Conservation (phyloP, 2,888 invertebrate species). For the Incurvaria masculella region DNA sequence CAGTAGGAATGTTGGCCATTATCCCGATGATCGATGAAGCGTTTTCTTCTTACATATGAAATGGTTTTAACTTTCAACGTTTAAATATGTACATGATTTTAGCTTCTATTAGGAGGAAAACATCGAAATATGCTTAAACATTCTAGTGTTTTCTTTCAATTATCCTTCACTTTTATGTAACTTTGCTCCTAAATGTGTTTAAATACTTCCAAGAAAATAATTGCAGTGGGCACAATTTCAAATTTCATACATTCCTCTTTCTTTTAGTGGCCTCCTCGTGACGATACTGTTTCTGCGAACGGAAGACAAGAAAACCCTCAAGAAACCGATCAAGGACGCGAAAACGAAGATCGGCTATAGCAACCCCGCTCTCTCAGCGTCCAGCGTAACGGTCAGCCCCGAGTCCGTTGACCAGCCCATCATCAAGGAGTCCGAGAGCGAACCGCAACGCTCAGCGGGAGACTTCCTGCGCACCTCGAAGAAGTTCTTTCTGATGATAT, state of each 20-base stretch:
- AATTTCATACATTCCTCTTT: conserved; percentile 6
- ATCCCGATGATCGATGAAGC: no score
- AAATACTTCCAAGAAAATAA: neutral
- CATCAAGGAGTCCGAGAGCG: conserved; percentile 41
- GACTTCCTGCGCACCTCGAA: conserved; percentile 39
- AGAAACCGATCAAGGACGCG: conserved; percentile 23
- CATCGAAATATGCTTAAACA: no score
- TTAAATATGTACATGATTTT: no score
- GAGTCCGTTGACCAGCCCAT: conserved; percentile 37
- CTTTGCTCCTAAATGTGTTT: no score
- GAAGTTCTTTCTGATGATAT: conserved; percentile 48
- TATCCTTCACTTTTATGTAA: no score
- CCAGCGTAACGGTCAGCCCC: conserved; percentile 36
- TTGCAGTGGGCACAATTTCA: conserved; percentile 6
- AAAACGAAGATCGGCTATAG: conserved; percentile 48
- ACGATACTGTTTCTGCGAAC: conserved; percentile 68
- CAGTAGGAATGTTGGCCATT: no score
- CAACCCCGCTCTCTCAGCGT: conserved; percentile 37
- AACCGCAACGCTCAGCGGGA: conserved; percentile 29
- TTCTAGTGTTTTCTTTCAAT: no score
- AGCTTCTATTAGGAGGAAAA: no score
- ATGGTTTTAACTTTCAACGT: no score
- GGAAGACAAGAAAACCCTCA: conserved; percentile 49
- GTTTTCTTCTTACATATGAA: no score
- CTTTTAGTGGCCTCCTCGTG: conserved; percentile 66